Evolutionary conservation across 2,888 invertebrate genomes (phyloP).

Genomic region (Polylopha cassiicola): DNA sequence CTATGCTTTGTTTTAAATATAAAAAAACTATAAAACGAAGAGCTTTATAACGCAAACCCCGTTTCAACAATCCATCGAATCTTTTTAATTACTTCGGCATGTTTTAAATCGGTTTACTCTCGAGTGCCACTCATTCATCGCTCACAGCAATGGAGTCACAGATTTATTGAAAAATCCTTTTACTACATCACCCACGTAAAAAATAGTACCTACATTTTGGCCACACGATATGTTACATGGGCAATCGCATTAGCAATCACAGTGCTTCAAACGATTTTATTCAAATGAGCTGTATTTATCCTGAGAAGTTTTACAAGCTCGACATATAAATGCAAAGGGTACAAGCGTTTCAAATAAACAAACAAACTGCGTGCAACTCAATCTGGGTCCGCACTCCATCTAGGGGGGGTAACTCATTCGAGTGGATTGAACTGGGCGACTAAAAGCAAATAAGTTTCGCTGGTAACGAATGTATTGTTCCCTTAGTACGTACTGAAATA

Average conservation of each 20-base stretch:
- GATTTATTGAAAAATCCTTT: too few relatives aligned
- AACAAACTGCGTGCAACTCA: constrained; percentile 25
- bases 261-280: constrained; percentile 34
- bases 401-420: constrained; percentile 48
- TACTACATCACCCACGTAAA: too few relatives aligned
- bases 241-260: constrained; percentile 50
- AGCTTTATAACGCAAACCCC: too few relatives aligned
- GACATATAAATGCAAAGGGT: constrained; percentile 33
- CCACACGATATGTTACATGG: too few relatives aligned
- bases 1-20: constrained; percentile 37
- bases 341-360: constrained; percentile 36
- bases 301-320: constrained; percentile 35
- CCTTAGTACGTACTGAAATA: constrained; percentile 53
- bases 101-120: too few relatives aligned
- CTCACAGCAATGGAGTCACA: too few relatives aligned
- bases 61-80: too few relatives aligned
- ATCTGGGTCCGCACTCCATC: constrained; percentile 26
- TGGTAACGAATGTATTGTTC: constrained; percentile 69
- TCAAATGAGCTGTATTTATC: constrained; percentile 37
- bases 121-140: too few relatives aligned
- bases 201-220: too few relatives aligned
- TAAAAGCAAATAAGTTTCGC: constrained; percentile 44
- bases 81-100: too few relatives aligned
- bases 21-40: too few relatives aligned
- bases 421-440: constrained; percentile 46